Percentiles rank a stretch among this genome's conserved stretches.
Conservation (phyloP, 2,797 vertebrate genomes). For the Thripadectes ignobilis region DNA sequence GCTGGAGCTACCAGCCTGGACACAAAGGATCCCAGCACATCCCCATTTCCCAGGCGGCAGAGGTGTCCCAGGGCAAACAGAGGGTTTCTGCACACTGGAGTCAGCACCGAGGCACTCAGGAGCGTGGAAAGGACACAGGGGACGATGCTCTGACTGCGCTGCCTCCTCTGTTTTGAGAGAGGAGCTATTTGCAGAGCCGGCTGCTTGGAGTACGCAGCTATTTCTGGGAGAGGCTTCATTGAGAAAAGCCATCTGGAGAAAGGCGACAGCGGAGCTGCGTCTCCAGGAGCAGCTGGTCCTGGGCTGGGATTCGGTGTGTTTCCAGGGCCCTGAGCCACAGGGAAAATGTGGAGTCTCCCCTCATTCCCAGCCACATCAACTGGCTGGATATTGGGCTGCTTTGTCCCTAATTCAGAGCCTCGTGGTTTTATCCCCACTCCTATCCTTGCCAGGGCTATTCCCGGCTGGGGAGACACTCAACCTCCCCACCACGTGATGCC, state of each 20-base stretch:
- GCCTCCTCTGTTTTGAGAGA: neutral
- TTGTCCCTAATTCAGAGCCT: neutral
- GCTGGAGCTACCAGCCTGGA: accelerated
- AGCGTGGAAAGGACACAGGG: neutral
- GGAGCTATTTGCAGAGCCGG: neutral
- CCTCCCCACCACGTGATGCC: accelerated
- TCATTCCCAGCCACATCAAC: accelerated
- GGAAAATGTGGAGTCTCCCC: accelerated
- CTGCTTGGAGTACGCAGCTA: neutral
- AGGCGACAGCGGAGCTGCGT: accelerated
- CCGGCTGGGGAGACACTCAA: neutral
- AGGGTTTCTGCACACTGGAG: neutral
- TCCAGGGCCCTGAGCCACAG: neutral
- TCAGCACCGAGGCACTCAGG: accelerated
- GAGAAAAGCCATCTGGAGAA: slow-evolving; percentile 32
- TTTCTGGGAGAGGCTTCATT: neutral
- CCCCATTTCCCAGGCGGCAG: accelerated
- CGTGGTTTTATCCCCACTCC: neutral
- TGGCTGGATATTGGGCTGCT: neutral
- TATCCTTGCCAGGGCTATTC: neutral
- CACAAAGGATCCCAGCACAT: neutral
- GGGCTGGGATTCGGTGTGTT: accelerated
- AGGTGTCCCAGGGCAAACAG: accelerated
- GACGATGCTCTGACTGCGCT: neutral
- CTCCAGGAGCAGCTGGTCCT: neutral